Percentiles rank a stretch among this genome's conserved stretches.
phyloP scores from a whole-genome alignment of 2,888 invertebrate species.

The Campoplex capitator region DNA sequence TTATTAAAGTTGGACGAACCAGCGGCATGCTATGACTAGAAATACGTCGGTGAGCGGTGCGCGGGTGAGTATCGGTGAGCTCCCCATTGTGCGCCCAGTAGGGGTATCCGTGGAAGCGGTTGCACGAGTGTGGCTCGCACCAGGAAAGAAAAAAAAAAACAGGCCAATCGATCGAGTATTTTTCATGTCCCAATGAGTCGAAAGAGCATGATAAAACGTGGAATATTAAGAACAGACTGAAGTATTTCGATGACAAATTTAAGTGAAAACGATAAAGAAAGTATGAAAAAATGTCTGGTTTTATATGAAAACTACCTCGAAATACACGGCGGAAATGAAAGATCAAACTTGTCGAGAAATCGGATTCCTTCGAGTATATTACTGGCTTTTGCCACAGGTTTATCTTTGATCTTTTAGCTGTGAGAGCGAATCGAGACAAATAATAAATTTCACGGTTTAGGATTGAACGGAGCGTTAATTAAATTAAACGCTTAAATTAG shows the following conservation, averaged over 20 bases:
- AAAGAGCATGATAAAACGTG: not conserved
- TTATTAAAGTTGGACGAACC: slow-evolving; percentile 20
- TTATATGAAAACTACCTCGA: not conserved
- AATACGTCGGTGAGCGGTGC: not conserved
- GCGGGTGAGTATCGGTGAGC: not conserved
- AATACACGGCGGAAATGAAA: not conserved
- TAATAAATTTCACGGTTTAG: not conserved
- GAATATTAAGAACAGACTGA: not conserved
- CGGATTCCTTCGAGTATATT: not conserved
- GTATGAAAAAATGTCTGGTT: not conserved
- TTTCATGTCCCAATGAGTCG: slow-evolving; percentile 5
- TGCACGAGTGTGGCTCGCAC: not conserved
- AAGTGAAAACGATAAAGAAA: not conserved
- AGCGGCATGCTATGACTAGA: slow-evolving; percentile 10
- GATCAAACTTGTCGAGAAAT: not conserved
- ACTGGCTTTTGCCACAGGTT: not conserved
- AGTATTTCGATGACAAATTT: not conserved
- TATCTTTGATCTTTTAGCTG: not conserved
- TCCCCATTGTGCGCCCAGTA: slow-evolving; percentile 18
- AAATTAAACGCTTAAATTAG: not conserved
- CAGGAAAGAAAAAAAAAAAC: slow-evolving; percentile 9
- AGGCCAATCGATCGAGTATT: slow-evolving; percentile 11
- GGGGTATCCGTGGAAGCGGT: slow-evolving; percentile 8
- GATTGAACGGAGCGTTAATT: not conserved
- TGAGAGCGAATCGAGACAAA: not conserved